These are phyloP conservation scores for Pantala flavescens DNA, from an alignment of 1,140 invertebrate genomes.

Conservation along the genomic window DNA sequence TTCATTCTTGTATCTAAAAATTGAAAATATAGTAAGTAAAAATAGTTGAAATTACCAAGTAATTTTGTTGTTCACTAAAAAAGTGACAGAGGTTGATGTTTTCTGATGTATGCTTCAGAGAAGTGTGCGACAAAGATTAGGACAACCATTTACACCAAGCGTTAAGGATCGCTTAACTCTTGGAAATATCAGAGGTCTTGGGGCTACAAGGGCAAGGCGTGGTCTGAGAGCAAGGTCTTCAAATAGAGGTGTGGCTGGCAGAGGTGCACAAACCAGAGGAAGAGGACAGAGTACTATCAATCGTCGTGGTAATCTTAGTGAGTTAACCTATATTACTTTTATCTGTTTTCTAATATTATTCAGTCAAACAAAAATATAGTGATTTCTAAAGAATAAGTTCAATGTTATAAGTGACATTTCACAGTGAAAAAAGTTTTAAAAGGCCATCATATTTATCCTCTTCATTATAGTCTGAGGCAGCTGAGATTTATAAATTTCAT, in stretches of 20 bases:
- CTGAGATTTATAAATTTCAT: no score
- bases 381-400: no score
- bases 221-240: not conserved
- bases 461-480: no score
- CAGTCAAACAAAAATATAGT: no score
- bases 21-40: no score
- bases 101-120: constrained; percentile 19
- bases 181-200: not conserved
- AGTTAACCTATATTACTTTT: not conserved
- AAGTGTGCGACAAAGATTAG: constrained; percentile 35
- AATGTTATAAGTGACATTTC: no score
- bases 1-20: no score
- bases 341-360: no score
- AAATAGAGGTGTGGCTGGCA: not conserved
- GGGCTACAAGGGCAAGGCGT: not conserved
- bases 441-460: no score
- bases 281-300: not conserved
- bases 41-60: no score
- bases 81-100: not conserved
- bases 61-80: not conserved
- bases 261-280: not conserved
- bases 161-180: constrained; percentile 18
- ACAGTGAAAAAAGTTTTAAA: no score
- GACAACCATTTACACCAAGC: constrained; percentile 21
- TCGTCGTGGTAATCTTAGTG: not conserved